Percentiles rank a stretch among this genome's conserved stretches.
phyloP scores from a whole-genome alignment of 1,140 invertebrate genomes.

The Anagrus nilaparvatae region DNA sequence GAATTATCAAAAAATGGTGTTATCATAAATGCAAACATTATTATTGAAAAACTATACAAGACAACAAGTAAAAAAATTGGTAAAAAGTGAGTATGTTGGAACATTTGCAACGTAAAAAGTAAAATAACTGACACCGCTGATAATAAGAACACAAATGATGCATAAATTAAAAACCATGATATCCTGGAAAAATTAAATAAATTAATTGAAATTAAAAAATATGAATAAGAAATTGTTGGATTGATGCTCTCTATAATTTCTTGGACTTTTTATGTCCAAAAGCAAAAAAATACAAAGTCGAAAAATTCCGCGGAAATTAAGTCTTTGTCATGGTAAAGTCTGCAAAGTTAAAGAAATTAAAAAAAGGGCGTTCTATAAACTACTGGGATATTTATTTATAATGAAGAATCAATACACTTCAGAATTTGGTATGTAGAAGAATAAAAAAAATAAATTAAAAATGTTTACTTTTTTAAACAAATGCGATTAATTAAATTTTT shows the following conservation, averaged over 20 bases:
- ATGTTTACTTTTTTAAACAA: too few species aligned
- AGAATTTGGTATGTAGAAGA: too few species aligned
- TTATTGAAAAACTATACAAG: slow-evolving; percentile 71
- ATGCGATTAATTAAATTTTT: too few species aligned
- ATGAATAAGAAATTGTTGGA: too few species aligned
- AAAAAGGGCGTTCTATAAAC: not conserved
- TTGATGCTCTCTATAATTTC: too few species aligned
- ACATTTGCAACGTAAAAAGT: slow-evolving; percentile 62
- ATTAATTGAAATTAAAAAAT: not conserved
- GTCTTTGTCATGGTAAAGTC: not conserved
- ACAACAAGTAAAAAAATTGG: slow-evolving; percentile 69
- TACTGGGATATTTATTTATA: too few species aligned
- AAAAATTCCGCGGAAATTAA: slow-evolving; percentile 2
- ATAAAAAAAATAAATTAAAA: too few species aligned
- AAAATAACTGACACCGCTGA: slow-evolving; percentile 59
- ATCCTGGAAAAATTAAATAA: slow-evolving; percentile 46
- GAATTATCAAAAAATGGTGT: slow-evolving; percentile 81
- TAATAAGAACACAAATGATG: slow-evolving; percentile 58
- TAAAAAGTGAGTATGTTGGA: slow-evolving; percentile 66
- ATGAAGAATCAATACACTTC: too few species aligned
- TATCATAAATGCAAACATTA: slow-evolving; percentile 73
- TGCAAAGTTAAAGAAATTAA: not conserved
- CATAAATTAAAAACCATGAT: slow-evolving; percentile 77
- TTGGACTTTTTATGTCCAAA: too few species aligned
- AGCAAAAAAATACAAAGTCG: too few species aligned